Percentiles rank a stretch among this genome's conserved stretches.
phyloP scores from a whole-genome alignment of 2,113 vertebrate species.

The Megaptera novaeangliae region DNA sequence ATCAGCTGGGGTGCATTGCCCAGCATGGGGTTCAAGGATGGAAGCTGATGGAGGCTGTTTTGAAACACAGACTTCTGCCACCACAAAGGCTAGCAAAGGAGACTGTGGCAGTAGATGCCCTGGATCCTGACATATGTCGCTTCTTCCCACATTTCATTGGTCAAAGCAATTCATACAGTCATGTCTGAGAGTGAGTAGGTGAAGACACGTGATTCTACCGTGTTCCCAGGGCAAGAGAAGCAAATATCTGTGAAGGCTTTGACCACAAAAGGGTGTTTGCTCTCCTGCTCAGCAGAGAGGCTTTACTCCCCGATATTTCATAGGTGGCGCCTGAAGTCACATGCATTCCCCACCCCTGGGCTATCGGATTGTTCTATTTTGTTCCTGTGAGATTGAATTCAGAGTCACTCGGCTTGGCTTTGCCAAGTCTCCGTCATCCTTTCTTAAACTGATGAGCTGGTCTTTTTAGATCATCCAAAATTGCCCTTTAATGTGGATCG shows the following conservation, averaged over 20 bases:
- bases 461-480: background rate
- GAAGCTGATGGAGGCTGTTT: background rate
- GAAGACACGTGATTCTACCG: rapidly evolving
- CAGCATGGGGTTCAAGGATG: background rate
- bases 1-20: rapidly evolving
- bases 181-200: background rate
- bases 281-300: background rate
- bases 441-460: background rate
- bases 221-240: background rate
- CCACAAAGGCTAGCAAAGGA: background rate
- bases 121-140: background rate
- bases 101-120: no score
- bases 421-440: background rate
- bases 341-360: background rate
- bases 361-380: background rate
- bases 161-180: background rate
- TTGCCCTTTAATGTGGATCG: background rate
- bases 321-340: background rate
- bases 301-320: background rate
- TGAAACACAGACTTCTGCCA: background rate
- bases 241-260: background rate
- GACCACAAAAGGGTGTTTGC: no score
- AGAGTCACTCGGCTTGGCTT: background rate
- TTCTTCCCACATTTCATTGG: background rate
- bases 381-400: background rate